Evolutionary conservation across 92 coral and sea anemone genomes (phyloP).

Genomic region (Porites cylindrica): DNA sequence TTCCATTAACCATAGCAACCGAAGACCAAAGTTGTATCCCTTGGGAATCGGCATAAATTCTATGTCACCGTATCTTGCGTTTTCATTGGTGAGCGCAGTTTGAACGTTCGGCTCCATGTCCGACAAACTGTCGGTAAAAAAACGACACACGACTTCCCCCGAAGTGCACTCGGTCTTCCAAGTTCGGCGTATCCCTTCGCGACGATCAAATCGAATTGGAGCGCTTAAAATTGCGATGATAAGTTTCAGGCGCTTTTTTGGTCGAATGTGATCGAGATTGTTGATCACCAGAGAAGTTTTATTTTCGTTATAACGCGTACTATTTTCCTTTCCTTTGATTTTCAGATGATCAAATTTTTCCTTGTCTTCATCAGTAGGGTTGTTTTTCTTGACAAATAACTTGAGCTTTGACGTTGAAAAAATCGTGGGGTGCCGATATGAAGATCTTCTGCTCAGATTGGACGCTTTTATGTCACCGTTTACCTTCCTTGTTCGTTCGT

Average conservation of each 20-base stretch:
- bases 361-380: background rate
- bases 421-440: background rate
- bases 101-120: slow-evolving; percentile 72
- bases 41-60: slow-evolving; percentile 84
- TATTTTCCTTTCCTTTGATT: background rate
- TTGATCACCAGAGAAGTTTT: background rate
- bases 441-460: background rate
- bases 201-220: slow-evolving; percentile 87
- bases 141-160: slow-evolving; percentile 82
- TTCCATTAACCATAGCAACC: slow-evolving; percentile 87
- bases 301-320: background rate
- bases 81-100: slow-evolving; percentile 68
- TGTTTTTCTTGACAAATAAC: background rate
- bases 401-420: background rate
- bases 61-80: slow-evolving; percentile 63
- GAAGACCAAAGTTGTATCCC: slow-evolving; percentile 88
- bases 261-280: background rate
- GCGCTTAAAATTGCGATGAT: slow-evolving; percentile 90
- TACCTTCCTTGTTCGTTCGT: background rate
- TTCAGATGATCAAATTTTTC: background rate
- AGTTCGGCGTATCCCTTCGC: slow-evolving; percentile 86
- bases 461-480: background rate
- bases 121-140: slow-evolving; percentile 84
- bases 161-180: slow-evolving; percentile 85
- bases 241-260: slow-evolving; percentile 52